These are phyloP conservation scores for Torymus aiolomorphi DNA, from an alignment of 2,888 invertebrate species.

Conservation along the genomic window DNA sequence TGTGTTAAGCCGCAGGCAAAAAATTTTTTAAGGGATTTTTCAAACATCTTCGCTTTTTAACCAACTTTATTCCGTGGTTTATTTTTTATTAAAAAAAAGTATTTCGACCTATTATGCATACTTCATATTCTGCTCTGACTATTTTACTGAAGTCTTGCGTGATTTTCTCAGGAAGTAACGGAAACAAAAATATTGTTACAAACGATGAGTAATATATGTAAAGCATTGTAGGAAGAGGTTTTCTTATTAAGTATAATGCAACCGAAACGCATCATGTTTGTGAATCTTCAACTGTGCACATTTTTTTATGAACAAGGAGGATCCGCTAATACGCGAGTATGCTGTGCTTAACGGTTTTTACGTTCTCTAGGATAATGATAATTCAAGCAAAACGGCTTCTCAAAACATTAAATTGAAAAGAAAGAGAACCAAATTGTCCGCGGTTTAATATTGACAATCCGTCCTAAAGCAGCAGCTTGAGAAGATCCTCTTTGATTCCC, in stretches of 20 bases:
- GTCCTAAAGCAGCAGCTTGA: constrained; percentile 59
- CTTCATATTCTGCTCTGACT: constrained; percentile 29
- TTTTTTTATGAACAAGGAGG: background rate
- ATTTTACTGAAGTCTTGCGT: constrained; percentile 28
- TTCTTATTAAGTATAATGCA: background rate
- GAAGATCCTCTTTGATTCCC: constrained; percentile 18
- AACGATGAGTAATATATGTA: background rate
- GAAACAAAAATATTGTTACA: background rate
- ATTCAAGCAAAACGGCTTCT: constrained; percentile 11
- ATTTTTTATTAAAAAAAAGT: too few relatives aligned
- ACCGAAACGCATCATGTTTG: background rate
- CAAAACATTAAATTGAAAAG: constrained; percentile 9
- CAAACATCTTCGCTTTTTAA: too few relatives aligned
- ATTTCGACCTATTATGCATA: constrained; percentile 10
- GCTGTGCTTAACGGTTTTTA: background rate
- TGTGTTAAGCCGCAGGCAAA: too few relatives aligned
- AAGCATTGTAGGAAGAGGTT: constrained; percentile 31
- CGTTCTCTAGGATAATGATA: background rate
- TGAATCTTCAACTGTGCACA: background rate
- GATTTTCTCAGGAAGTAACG: background rate
- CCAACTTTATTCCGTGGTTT: too few relatives aligned
- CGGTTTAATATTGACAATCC: constrained; percentile 62
- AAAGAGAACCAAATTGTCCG: background rate
- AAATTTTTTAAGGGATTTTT: too few relatives aligned
- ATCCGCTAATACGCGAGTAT: background rate